Base-by-base conservation (phyloP, 2,888 invertebrate genomes). In the Ellobium chinense region DNA sequence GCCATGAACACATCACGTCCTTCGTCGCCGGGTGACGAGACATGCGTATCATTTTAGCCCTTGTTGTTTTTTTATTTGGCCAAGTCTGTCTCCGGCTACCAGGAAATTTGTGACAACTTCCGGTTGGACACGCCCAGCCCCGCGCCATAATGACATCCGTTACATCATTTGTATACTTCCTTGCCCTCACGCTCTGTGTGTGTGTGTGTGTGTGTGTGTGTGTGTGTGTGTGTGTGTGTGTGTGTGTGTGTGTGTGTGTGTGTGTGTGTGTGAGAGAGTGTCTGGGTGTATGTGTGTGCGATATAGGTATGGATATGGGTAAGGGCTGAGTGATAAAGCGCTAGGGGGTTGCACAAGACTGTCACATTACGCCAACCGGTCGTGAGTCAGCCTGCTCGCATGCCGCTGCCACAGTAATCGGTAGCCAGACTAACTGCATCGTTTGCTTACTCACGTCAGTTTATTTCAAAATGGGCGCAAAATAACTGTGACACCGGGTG, bases 401-500 rank as follows among this genome's bases (percentile, higher is more conserved):
- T 27, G 58, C 72, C 72, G 36, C 18, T 36, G 36, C 46, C 72
- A 58, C 36, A 34, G 27, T 36, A 36, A 46, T 7, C 7, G 18
- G 18, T 46, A 46, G 18, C 37, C 60, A 58, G 18, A 46, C 46
- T 46, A 58, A 72, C n/a, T 37, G 36, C 14, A 72, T 27, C 36
- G 3, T 9, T 46, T 54, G 58, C 58, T 72, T 72, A 37, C 58
- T 72, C 72, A 60, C 58, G 60, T 60, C 56, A 58, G 54, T 70
- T 58, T 72, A 60, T 37, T 72, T 72, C 58, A 24, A 72, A 75
- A 54, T 65, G 36, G 58, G 36, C 58, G 27, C 27, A 58, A 77
- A 75, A 77, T 68, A 29, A 34, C 36, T 58, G 27, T 77, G 77
- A 39, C 77, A 77, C 68, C 58, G 37, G n/a, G 37, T 9, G 29